Evolutionary conservation across 2,797 vertebrate genomes (phyloP).

Genomic region (Sternarchorhynchus goeldii): DNA sequence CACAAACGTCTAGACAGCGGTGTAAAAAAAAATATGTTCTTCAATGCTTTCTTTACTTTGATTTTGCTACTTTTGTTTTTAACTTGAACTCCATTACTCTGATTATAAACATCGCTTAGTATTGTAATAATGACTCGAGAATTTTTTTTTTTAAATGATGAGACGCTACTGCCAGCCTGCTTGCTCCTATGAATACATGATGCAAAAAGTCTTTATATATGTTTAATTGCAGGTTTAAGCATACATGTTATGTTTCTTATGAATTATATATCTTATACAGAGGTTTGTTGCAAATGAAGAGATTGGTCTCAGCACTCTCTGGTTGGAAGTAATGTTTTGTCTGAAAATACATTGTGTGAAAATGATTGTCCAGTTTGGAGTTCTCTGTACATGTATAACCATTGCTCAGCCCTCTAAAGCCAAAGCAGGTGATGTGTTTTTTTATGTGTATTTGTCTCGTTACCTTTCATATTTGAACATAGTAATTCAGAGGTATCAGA

Average conservation of each 20-base stretch:
- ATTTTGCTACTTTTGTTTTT: neutral
- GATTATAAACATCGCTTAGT: neutral
- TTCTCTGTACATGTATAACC: slow-evolving; percentile 12
- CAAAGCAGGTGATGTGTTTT: slow-evolving; percentile 14
- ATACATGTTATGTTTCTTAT: no score
- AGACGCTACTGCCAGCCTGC: no score
- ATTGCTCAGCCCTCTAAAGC: neutral
- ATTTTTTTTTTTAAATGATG: no score
- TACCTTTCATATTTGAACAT: neutral
- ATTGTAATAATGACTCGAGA: neutral
- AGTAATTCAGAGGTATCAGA: neutral
- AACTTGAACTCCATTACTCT: neutral
- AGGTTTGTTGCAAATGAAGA: neutral
- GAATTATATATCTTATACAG: neutral
- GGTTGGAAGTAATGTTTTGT: neutral
- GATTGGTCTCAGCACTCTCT: neutral
- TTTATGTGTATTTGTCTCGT: no score
- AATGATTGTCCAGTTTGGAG: slow-evolving; percentile 20
- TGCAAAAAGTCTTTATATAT: neutral
- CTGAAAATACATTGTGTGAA: neutral
- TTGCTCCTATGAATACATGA: neutral
- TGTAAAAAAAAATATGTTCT: neutral
- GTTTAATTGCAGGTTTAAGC: neutral
- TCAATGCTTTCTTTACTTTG: neutral
- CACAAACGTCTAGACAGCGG: neutral